A percentile compares a stretch with the other conserved stretches of the same genome.
These are phyloP conservation scores for Gorsachius magnificus DNA, from an alignment of 2,797 vertebrate species.

Conservation along the genomic window DNA sequence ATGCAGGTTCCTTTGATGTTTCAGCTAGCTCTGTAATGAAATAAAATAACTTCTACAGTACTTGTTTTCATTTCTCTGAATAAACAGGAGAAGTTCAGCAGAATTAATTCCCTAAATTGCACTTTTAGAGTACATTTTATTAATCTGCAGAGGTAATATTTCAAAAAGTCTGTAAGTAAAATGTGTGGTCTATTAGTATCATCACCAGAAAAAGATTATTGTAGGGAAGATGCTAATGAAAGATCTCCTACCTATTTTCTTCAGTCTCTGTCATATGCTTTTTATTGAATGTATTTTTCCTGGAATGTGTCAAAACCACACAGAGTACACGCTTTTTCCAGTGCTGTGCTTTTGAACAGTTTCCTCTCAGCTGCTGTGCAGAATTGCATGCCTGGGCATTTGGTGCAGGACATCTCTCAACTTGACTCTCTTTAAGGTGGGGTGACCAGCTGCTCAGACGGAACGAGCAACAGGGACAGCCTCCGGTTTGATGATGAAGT, in stretches of 20 bases:
- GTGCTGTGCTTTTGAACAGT: neutral
- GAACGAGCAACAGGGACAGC: slow-evolving; percentile 89
- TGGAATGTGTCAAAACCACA: neutral
- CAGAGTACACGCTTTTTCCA: neutral
- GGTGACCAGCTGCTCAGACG: slow-evolving; percentile 89
- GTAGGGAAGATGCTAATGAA: slow-evolving; percentile 20
- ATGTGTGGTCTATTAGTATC: slow-evolving; percentile 9
- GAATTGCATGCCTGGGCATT: neutral
- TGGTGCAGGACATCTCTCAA: neutral
- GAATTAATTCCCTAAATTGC: slow-evolving; percentile 50
- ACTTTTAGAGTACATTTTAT: slow-evolving; percentile 45
- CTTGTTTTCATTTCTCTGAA: slow-evolving; percentile 50
- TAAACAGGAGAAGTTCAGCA: slow-evolving; percentile 54
- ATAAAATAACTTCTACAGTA: slow-evolving; percentile 49
- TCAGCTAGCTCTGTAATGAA: slow-evolving; percentile 36
- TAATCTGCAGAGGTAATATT: slow-evolving; percentile 43
- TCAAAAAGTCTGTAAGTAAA: slow-evolving; percentile 38
- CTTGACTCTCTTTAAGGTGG: slow-evolving; percentile 80
- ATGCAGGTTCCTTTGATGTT: slow-evolving; percentile 52
- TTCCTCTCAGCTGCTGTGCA: neutral
- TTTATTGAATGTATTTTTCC: neutral
- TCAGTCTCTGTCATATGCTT: neutral
- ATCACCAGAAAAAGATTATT: slow-evolving; percentile 29
- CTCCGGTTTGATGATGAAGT: slow-evolving; percentile 86
- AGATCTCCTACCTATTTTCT: neutral